A percentile compares a stretch with the other conserved stretches of the same genome.
phyloP scores from a whole-genome alignment of 2,113 vertebrate genomes.

The Pollimyrus isidori region DNA sequence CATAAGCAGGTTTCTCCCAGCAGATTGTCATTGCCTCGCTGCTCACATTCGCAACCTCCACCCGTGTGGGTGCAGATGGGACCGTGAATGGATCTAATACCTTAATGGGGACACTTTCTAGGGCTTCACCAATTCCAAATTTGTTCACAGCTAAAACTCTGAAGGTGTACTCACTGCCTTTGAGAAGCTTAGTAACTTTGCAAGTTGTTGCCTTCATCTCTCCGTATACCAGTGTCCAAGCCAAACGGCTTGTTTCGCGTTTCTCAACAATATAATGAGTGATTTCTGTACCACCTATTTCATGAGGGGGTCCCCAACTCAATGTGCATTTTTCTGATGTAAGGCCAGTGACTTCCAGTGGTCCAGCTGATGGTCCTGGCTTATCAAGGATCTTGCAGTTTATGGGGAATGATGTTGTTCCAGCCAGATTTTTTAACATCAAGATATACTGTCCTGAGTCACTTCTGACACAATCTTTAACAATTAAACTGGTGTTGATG shows the following conservation, averaged over 20 bases:
- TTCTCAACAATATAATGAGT: slow-evolving; percentile 91
- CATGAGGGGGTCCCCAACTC: slow-evolving; percentile 89
- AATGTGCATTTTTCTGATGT: slow-evolving; percentile 82
- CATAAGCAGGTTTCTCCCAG: slow-evolving; percentile 80
- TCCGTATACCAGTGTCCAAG: slow-evolving; percentile 86
- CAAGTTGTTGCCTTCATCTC: slow-evolving; percentile 73
- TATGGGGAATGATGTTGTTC: slow-evolving; percentile 75
- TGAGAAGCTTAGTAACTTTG: slow-evolving; percentile 86
- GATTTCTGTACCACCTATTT: slow-evolving; percentile 82
- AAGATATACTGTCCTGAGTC: slow-evolving; percentile 87
- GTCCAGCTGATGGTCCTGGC: slow-evolving; percentile 87
- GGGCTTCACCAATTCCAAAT: slow-evolving; percentile 75
- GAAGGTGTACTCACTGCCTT: slow-evolving; percentile 91
- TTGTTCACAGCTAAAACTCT: slow-evolving; percentile 88
- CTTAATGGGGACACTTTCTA: slow-evolving; percentile 79
- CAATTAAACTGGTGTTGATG: slow-evolving; percentile 64
- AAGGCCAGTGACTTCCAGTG: slow-evolving; percentile 77
- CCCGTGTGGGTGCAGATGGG: slow-evolving; percentile 72
- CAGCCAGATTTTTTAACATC: slow-evolving; percentile 83
- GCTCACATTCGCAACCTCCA: slow-evolving; percentile 80
- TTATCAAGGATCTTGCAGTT: slow-evolving; percentile 88
- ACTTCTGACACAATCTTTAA: slow-evolving; percentile 84
- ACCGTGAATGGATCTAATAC: slow-evolving; percentile 82
- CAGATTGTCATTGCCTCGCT: slow-evolving; percentile 87
- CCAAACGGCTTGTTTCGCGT: slow-evolving; percentile 87